Evolutionary conservation across 2,113 vertebrate species (phyloP), one percentile per base, ranked within the genome.

Genomic region (Percopsis transmontana): DNA sequence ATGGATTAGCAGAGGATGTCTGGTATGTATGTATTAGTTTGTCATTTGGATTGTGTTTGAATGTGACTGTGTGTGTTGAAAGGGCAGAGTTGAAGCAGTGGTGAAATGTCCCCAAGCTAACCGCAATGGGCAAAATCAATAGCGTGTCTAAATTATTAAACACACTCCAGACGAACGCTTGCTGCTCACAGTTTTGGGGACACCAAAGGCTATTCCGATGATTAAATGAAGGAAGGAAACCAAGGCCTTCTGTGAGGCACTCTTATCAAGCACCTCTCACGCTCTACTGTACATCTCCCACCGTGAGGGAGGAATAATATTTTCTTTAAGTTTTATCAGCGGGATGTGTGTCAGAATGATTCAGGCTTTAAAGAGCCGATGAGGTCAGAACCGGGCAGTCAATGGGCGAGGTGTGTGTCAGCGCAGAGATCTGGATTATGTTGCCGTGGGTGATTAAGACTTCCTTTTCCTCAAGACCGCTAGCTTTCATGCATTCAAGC

Each of bases 401-500:
- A 7, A 16, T 6, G 2, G 20, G 13, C 21, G 1, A 45, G 23
- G 52, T 33, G 40, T 40, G 39, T 55, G 50, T 66, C 6, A 13
- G 18, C 4, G 47, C 21, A 52, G 18, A 5, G 40, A 6, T 27
- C 51, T 23, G 45, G 14, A 41, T 8, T 59, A 45, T 62, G 58
- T 75, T 60, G 15, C 10, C 45, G 7, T 63, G 68, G 60, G 48
- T n/a, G n/a, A 71, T 60, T 72, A 71, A 19, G 45, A 53, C 67
- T 72, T 65, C 55, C 58, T 44, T 15, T 62, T 78, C 63, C 33
- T 51, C 45, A n/a, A n/a, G n/a, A n/a, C n/a, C n/a, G n/a, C n/a
- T n/a, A n/a, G n/a, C n/a, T n/a, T n/a, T n/a, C n/a, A n/a, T n/a
- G n/a, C n/a, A n/a, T n/a, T n/a, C n/a, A n/a, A n/a, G n/a, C n/a